Evolutionary conservation across 2,888 invertebrate species (phyloP).

Genomic region (Andrena marginata): DNA sequence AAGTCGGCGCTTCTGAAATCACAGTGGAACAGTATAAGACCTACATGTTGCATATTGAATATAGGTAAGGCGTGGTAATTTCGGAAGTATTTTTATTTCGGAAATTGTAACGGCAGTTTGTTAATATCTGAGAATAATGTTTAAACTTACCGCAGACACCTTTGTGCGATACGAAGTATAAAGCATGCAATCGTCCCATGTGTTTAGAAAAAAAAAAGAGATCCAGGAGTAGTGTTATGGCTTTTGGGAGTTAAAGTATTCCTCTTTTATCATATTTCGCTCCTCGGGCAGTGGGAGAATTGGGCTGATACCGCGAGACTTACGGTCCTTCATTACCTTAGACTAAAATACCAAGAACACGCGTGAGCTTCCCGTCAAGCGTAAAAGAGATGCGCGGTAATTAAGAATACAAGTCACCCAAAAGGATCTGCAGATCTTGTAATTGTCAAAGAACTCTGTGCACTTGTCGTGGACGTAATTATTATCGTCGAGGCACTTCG

Average conservation of each 20-base stretch:
- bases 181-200: not conserved
- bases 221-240: not conserved
- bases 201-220: not conserved
- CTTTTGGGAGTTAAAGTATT: conserved; percentile 84
- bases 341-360: conserved; percentile 86
- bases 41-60: not conserved
- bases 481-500: conserved; percentile 90
- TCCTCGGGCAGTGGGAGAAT: conserved; percentile 90
- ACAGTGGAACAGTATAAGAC: not conserved
- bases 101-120: not conserved
- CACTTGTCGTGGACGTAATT: conserved; percentile 90
- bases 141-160: not conserved
- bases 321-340: conserved; percentile 87
- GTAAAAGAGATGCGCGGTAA: no score
- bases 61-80: not conserved
- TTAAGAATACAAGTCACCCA: conserved; percentile 88
- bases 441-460: conserved; percentile 90
- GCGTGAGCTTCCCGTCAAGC: no score
- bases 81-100: not conserved
- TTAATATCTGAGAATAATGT: not conserved
- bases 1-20: not conserved
- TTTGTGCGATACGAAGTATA: not conserved
- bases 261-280: conserved; percentile 88
- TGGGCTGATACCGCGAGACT: conserved; percentile 88
- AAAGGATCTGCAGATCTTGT: conserved; percentile 92